A percentile compares a stretch with the other conserved stretches of the same genome.
Conservation (phyloP, 2,797 vertebrate species). For the Remorina albescens region DNA sequence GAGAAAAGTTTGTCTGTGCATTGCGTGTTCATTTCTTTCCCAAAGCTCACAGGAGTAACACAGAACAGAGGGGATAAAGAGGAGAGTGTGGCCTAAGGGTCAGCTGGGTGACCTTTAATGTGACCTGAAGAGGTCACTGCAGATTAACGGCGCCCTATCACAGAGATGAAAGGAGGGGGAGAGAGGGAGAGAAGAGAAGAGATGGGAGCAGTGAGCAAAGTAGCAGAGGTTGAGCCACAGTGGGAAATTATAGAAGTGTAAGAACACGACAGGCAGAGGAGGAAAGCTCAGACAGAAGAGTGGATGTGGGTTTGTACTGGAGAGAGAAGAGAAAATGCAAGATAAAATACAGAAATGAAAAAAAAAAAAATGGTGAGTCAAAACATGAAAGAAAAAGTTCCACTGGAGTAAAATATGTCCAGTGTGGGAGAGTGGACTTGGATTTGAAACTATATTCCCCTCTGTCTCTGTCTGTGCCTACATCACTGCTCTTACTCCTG, state of each 20-base stretch:
- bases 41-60: conserved; percentile 48
- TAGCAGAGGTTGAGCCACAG: conserved; percentile 40
- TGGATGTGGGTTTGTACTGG: conserved; percentile 50
- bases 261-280: conserved; percentile 42
- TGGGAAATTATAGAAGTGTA: conserved; percentile 57
- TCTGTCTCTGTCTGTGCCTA: conserved; percentile 45
- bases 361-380: conserved; percentile 70
- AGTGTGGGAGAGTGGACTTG: conserved; percentile 71
- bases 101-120: conserved; percentile 83
- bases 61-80: conserved; percentile 52
- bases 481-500: conserved; percentile 77
- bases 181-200: conserved; percentile 21
- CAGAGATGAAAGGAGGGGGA: conserved; percentile 45
- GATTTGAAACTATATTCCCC: conserved; percentile 75
- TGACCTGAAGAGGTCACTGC: conserved; percentile 86
- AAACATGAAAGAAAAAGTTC: conserved; percentile 66
- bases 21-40: conserved; percentile 38
- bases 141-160: conserved; percentile 78
- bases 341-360: conserved; percentile 65
- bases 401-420: conserved; percentile 69
- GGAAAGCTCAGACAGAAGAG: conserved; percentile 57
- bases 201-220: conserved; percentile 40
- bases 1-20: conserved; percentile 14
- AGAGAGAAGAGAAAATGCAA: conserved; percentile 53
- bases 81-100: conserved; percentile 49